Evolutionary conservation across 1,140 invertebrate species (phyloP), one percentile per base, ranked within the genome.

Genomic region (Anastrepha obliqua): DNA sequence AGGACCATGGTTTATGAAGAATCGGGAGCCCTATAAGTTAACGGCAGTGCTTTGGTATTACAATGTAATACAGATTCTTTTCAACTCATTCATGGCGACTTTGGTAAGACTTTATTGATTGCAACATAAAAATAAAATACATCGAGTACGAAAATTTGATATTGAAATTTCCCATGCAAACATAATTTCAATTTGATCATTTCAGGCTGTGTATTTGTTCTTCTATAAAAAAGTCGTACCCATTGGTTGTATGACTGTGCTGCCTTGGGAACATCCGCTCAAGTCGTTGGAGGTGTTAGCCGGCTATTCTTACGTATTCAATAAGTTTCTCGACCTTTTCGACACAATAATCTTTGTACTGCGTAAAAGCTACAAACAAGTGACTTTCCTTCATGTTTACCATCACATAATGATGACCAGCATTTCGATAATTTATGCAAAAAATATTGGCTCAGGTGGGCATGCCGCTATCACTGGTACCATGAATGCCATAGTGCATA

Each of bases 321-420:
- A 60, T 29, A 95, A 95, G 90, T 9, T 95, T 0, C 47, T 95
- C 0, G 95, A 95, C 89, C 91, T 95, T 0, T 47, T 95, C 0
- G 95, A 95, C 64, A 95, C 95, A 7, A 90, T 97, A 92, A 96
- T 97, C 91, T 96, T 97, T 90, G 94, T 97, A 60, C 90, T 97
- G 42, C 94, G 96, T 6, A 97, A 97, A 91, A 97, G 97, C 90
- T 94, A 96, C 74, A 95, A 95, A 88, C 97, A 98, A 93, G 93
- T 97, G 2, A 95, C 96, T 2, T 96, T 97, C 90, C 94, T 98
- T 0, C 97, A 98, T 89, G 95, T 97, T 0, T 97, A 97, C 91
- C 97, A 98, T 92, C 97, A 98, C 90, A 94, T 95, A 3, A 95
- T 94, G 0, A 90, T 92, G 88, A 85, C 87, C 2, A 20, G 70